These are phyloP conservation scores for Arge pagana DNA, from an alignment of 2,888 invertebrate species.

Conservation along the genomic window DNA sequence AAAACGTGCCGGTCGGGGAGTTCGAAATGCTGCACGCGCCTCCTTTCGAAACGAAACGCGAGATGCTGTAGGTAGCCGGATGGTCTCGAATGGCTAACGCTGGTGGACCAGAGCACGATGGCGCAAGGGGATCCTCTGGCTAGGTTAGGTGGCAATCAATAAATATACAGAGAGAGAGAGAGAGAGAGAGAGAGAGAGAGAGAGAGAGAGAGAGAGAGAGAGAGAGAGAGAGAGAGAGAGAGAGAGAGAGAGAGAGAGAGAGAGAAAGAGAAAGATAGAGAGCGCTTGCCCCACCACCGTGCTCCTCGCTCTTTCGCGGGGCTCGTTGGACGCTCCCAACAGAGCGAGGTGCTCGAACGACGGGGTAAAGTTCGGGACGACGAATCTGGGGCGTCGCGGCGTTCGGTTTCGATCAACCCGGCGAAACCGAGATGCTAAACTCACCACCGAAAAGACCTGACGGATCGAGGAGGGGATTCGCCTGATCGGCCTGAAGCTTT, in stretches of 20 bases:
- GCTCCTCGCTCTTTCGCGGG: too few species aligned
- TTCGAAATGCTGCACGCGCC: too few species aligned
- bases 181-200: background rate
- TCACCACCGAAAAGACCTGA: conserved; percentile 74
- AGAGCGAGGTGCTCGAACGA: too few species aligned
- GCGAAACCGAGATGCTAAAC: conserved; percentile 39
- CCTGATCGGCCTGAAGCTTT: conserved; percentile 63
- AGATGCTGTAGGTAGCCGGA: too few species aligned
- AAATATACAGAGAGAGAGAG: conserved; percentile 55
- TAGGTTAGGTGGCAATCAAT: conserved; percentile 57
- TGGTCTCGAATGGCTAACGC: too few species aligned
- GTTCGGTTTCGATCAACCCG: conserved; percentile 7
- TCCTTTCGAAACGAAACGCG: too few species aligned
- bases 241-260: conserved; percentile 23
- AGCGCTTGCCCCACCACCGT: too few species aligned
- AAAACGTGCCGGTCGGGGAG: too few species aligned
- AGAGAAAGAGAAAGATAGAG: conserved; percentile 6
- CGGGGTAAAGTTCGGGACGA: too few species aligned
- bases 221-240: conserved; percentile 13
- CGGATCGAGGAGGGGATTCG: conserved; percentile 76
- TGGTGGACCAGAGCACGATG: too few species aligned
- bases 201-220: conserved; percentile 6
- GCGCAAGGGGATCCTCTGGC: conserved; percentile 15
- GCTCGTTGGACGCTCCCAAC: too few species aligned
- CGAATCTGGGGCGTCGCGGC: too few species aligned